phyloP scores from a whole-genome alignment of 23 tunicate genomes.

The Trididemnum miniatum region DNA sequence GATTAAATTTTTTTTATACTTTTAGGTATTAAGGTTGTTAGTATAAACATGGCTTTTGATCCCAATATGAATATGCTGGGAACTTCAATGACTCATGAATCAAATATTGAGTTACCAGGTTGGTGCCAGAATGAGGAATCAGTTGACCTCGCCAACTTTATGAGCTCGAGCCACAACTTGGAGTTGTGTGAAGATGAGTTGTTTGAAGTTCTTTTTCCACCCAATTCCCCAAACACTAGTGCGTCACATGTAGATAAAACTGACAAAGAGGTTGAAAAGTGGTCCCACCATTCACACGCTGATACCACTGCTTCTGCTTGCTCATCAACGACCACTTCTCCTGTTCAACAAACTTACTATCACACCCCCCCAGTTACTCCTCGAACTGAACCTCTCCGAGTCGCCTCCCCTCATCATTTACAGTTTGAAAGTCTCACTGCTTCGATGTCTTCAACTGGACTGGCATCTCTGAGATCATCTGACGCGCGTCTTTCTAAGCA shows the following conservation, averaged over 20 bases:
- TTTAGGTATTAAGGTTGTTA: too few relatives aligned
- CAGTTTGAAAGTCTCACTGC: conserved; percentile 57
- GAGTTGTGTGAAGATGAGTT: conserved; percentile 87
- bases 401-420: conserved; percentile 52
- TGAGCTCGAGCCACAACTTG: conserved; percentile 48
- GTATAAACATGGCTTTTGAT: conserved; percentile 60
- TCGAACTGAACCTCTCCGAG: conserved; percentile 33
- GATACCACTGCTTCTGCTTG: conserved; percentile 64
- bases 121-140: conserved; percentile 93
- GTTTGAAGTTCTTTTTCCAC: conserved; percentile 72
- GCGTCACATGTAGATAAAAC: conserved; percentile 32
- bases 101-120: conserved; percentile 40
- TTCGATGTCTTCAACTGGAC: conserved; percentile 43
- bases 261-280: conserved; percentile 38
- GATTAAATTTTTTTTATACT: too few relatives aligned
- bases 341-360: conserved; percentile 68
- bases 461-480: conserved; percentile 11
- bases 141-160: conserved; percentile 70
- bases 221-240: conserved; percentile 22
- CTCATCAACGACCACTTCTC: conserved; percentile 89
- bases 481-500: background rate
- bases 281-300: conserved; percentile 9
- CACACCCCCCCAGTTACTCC: conserved; percentile 94
- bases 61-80: conserved; percentile 58
- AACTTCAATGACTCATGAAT: conserved; percentile 36